Evolutionary conservation across 2,888 invertebrate species (phyloP).

Genomic region (Agrilus biguttatus): DNA sequence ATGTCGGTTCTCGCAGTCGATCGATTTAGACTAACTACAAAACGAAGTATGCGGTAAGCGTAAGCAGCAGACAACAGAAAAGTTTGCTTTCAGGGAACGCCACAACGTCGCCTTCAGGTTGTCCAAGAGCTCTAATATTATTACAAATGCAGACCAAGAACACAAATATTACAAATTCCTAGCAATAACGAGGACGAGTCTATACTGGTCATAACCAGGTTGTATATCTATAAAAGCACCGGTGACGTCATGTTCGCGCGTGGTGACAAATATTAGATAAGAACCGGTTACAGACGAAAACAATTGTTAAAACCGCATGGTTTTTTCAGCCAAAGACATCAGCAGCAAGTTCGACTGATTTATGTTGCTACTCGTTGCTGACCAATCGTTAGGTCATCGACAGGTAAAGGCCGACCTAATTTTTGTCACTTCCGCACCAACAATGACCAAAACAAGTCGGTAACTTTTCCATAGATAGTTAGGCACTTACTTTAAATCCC

Average conservation of each 20-base stretch:
- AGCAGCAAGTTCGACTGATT: background rate
- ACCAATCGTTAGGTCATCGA: background rate
- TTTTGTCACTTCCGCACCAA: background rate
- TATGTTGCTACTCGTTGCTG: background rate
- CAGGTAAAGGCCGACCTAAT: slow-evolving; percentile 1
- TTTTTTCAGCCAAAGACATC: too few relatives aligned
- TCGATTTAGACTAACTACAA: slow-evolving; percentile 21
- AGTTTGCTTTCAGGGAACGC: background rate
- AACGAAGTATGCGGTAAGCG: slow-evolving; percentile 15
- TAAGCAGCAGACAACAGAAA: slow-evolving; percentile 1
- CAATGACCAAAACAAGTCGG: background rate
- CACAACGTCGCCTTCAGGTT: too few relatives aligned
- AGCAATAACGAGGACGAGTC: too few relatives aligned
- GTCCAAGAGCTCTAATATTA: too few relatives aligned
- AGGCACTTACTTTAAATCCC: slow-evolving; percentile 29
- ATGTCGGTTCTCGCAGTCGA: slow-evolving; percentile 19
- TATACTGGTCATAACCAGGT: too few relatives aligned
- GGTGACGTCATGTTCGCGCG: too few relatives aligned
- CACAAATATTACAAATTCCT: too few relatives aligned
- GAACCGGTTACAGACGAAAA: too few relatives aligned
- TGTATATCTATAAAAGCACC: too few relatives aligned
- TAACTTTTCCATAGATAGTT: slow-evolving; percentile 2
- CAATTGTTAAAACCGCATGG: too few relatives aligned
- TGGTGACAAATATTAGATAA: too few relatives aligned
- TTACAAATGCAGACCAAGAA: too few relatives aligned